Evolutionary conservation across 1,140 invertebrate genomes (phyloP).

Genomic region (Ceratitis capitata): DNA sequence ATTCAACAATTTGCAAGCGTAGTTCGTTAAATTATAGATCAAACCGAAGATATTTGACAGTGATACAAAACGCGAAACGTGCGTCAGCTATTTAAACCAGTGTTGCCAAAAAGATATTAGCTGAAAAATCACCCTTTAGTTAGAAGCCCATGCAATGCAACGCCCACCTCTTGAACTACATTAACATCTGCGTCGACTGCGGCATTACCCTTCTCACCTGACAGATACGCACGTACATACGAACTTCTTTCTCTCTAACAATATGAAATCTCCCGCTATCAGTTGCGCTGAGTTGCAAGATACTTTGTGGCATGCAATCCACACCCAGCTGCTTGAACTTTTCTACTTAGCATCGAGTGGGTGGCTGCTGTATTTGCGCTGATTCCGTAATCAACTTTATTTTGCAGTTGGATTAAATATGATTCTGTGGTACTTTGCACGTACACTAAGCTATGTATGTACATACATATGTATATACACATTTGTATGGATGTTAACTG

Average conservation of each 20-base stretch:
- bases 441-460: no score
- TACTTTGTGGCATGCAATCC: not conserved
- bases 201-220: not conserved
- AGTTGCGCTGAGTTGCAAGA: not conserved
- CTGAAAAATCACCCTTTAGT: no score
- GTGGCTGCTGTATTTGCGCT: not conserved
- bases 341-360: not conserved
- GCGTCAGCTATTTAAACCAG: no score
- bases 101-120: no score
- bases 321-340: conserved; percentile 21
- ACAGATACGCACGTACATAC: not conserved
- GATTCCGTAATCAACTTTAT: conserved; percentile 27
- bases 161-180: conserved; percentile 29
- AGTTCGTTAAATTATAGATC: no score
- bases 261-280: not conserved
- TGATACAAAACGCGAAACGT: no score
- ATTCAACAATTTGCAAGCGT: no score
- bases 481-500: no score
- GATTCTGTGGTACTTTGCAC: not conserved
- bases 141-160: not conserved
- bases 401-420: conserved; percentile 15
- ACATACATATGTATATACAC: not conserved
- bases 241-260: no score
- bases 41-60: no score
- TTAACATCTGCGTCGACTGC: not conserved